Conservation (phyloP, 2,797 vertebrate species). For the Pristis pectinata region DNA sequence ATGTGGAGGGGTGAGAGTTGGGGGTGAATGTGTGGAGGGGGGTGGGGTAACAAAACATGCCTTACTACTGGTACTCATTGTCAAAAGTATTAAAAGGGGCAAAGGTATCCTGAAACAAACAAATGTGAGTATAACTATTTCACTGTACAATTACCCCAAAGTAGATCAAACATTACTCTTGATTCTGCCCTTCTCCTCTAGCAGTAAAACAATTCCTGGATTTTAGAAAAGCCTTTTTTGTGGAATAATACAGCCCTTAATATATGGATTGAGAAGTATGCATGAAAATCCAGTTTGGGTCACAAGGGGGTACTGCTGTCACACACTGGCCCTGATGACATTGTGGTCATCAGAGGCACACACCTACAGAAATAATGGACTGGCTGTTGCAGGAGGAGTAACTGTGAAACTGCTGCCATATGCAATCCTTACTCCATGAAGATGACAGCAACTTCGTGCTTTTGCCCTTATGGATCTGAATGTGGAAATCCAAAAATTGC, state of each 20-base stretch:
- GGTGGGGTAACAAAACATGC: neutral
- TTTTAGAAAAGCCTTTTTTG: no score
- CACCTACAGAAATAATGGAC: neutral
- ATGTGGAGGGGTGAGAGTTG: no score
- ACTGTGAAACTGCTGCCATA: no score
- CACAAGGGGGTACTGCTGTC: neutral
- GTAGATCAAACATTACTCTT: neutral
- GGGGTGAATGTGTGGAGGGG: no score
- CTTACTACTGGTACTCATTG: neutral
- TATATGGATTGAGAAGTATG: neutral
- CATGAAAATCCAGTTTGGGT: neutral
- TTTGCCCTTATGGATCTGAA: no score
- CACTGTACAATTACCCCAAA: neutral
- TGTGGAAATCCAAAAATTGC: no score
- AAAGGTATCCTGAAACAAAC: neutral
- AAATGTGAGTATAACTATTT: neutral
- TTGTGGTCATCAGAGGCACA: neutral
- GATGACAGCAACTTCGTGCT: no score
- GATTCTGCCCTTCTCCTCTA: no score
- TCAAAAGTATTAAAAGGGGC: neutral
- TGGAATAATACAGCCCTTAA: no score
- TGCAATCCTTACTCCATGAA: no score
- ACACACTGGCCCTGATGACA: neutral
- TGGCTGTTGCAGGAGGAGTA: neutral
- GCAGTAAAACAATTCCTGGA: no score